Evolutionary conservation across 2,888 invertebrate species (phyloP), one percentile per base, ranked within the genome.

Genomic region (Synergus laeviventris): DNA sequence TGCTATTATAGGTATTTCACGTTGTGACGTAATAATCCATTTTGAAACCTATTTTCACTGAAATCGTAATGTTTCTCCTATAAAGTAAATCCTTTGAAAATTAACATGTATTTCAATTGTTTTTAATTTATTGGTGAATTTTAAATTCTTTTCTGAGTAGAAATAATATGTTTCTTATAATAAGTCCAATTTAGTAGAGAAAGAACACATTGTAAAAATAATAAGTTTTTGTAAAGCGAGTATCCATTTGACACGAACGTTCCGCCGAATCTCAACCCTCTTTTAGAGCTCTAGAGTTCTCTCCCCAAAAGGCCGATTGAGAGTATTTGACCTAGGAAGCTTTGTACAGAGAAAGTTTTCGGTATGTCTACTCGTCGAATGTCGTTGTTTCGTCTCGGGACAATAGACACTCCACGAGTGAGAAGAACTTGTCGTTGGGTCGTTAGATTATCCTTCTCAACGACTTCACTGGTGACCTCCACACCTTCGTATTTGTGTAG

Each of bases 131-230:
- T n/a, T n/a, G n/a, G n/a, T n/a, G n/a, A n/a, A n/a, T n/a, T n/a
- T n/a, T n/a, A n/a, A n/a, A n/a, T n/a, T n/a, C n/a, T n/a, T n/a
- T n/a, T n/a, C n/a, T n/a, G n/a, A n/a, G n/a, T n/a, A n/a, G n/a
- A n/a, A n/a, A n/a, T n/a, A n/a, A n/a, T n/a, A n/a, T n/a, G n/a
- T n/a, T n/a, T n/a, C n/a, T n/a, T n/a, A n/a, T n/a, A n/a, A n/a
- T n/a, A n/a, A n/a, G n/a, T n/a, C n/a, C n/a, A n/a, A n/a, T n/a
- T n/a, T n/a, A n/a, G n/a, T n/a, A n/a, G n/a, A n/a, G 74, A 38
- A 82, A 79, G 60, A 82, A 79, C 78, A 80, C 9, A 11, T 56
- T 21, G 12, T 56, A 12, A 56, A 56, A 56, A 18, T n/a, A n/a
- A n/a, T n/a, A n/a, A n/a, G n/a, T 11, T 56, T 56, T 1, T 21